These are phyloP conservation scores for Clamator glandarius DNA, from an alignment of 2,797 vertebrate species.

Conservation along the genomic window DNA sequence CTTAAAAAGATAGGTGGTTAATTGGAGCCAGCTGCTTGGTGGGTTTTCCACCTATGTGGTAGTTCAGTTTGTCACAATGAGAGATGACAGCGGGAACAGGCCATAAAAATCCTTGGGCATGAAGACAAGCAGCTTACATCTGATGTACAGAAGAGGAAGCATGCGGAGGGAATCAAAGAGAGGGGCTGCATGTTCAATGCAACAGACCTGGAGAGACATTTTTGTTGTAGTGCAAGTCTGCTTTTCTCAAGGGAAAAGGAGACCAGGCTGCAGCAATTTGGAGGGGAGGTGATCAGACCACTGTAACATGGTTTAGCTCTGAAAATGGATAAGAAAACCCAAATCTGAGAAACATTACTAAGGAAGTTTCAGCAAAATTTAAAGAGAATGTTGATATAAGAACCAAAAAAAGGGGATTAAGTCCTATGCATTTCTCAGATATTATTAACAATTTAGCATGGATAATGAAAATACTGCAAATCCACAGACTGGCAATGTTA, in stretches of 20 bases:
- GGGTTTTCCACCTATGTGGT: conserved; percentile 20
- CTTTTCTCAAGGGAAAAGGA: background rate
- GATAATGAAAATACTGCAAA: background rate
- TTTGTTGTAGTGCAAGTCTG: background rate
- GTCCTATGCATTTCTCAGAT: background rate
- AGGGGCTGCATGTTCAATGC: background rate
- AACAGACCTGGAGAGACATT: background rate
- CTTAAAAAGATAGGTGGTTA: conserved; percentile 47
- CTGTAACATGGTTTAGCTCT: background rate
- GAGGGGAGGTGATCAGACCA: background rate
- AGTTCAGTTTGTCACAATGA: conserved; percentile 39
- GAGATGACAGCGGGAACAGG: conserved; percentile 16
- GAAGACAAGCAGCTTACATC: background rate
- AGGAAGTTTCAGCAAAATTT: background rate
- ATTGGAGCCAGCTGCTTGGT: conserved; percentile 30
- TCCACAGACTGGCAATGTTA: background rate
- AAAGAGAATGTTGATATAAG: background rate
- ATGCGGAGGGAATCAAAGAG: background rate
- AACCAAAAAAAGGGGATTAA: background rate
- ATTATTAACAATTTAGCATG: background rate
- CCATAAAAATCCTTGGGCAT: conserved; percentile 25
- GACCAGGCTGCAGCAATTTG: background rate
- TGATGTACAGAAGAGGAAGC: background rate
- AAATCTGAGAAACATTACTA: background rate
- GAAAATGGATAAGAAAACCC: background rate